Conservation (phyloP, 2,888 invertebrate genomes). For the Nemurella pictetii region DNA sequence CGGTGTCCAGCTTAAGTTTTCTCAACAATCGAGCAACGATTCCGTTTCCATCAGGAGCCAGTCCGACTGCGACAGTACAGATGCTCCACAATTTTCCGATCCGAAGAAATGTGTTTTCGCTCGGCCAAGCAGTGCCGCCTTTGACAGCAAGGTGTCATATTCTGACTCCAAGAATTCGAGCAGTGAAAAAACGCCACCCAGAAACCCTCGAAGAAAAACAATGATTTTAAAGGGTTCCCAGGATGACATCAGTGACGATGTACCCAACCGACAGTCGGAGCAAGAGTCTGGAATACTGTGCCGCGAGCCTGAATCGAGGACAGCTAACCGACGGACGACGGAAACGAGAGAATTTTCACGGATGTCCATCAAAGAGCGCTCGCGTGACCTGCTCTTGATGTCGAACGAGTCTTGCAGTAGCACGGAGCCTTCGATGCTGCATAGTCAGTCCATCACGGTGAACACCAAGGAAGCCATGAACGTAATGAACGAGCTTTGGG, state of each 20-base stretch:
- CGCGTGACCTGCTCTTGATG: not conserved
- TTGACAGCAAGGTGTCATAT: not conserved
- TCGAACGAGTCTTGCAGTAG: not conserved
- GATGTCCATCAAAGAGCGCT: not conserved
- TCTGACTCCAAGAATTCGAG: not conserved
- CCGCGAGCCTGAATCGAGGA: not conserved
- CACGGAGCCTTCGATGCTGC: constrained; percentile 12
- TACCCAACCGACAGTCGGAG: too few relatives aligned
- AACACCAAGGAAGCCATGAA: constrained; percentile 71
- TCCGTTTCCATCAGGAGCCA: not conserved
- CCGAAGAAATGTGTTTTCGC: not conserved
- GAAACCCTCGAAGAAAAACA: not conserved
- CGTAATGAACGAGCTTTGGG: constrained; percentile 65
- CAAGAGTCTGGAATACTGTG: too few relatives aligned
- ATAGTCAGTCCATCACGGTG: constrained; percentile 57
- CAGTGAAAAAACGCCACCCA: too few relatives aligned
- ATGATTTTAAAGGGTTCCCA: not conserved
- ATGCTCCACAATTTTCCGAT: not conserved
- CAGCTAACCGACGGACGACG: not conserved
- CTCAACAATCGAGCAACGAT: not conserved
- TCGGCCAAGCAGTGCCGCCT: not conserved
- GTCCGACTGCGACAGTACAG: not conserved
- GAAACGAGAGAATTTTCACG: not conserved
- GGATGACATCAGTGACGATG: too few relatives aligned
- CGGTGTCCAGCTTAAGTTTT: not conserved